phyloP scores from a whole-genome alignment of 2,113 vertebrate genomes.

The Pyxicephalus adspersus region DNA sequence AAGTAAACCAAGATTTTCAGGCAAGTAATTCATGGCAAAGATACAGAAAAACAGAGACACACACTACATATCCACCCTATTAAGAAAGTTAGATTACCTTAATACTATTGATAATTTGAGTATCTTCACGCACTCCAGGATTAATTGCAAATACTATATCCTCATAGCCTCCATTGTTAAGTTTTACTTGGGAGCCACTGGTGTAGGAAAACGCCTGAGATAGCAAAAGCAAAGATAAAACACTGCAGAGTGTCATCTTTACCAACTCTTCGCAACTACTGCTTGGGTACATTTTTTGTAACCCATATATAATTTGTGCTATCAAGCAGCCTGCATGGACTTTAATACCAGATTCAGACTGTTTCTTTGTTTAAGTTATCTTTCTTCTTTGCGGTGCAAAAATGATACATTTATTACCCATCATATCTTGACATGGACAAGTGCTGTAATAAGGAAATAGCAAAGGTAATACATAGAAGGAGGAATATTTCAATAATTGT shows the following conservation, averaged over 20 bases:
- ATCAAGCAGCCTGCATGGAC: constrained; percentile 1
- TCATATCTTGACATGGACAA: neutral
- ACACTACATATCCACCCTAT: neutral
- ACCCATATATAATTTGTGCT: neutral
- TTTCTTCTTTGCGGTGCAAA: too few species aligned
- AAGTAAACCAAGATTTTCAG: constrained; percentile 42
- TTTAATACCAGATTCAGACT: neutral
- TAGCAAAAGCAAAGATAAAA: constrained; percentile 58
- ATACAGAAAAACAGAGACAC: too few species aligned
- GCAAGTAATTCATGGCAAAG: too few species aligned
- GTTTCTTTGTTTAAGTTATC: too few species aligned
- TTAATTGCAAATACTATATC: constrained; percentile 71
- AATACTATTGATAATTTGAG: constrained; percentile 63
- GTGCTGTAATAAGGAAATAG: neutral
- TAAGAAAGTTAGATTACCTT: constrained; percentile 61
- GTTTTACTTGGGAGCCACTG: constrained; percentile 53
- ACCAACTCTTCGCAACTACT: neutral
- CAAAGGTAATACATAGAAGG: neutral
- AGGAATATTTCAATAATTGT: too few species aligned
- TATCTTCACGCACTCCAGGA: constrained; percentile 65
- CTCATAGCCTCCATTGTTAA: constrained; percentile 72
- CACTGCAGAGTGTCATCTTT: constrained; percentile 47
- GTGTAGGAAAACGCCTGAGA: constrained; percentile 53
- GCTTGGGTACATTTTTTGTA: neutral
- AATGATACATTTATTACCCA: neutral